phyloP scores from a whole-genome alignment of 2,888 invertebrate genomes.

The Argyresthia albistria region DNA sequence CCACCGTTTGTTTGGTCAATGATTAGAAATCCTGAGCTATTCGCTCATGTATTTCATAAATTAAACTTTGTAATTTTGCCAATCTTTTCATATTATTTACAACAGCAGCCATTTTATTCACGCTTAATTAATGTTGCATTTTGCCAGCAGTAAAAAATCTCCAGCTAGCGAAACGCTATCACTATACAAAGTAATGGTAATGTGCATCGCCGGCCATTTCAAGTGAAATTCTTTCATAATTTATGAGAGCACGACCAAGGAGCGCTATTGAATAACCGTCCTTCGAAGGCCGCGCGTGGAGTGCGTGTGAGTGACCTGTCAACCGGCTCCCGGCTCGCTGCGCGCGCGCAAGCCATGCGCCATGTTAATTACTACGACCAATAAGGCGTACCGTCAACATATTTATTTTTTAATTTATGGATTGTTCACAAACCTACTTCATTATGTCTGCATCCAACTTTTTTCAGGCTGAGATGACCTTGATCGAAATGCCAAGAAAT shows the following conservation, averaged over 20 bases:
- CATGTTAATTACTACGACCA: constrained; percentile 63
- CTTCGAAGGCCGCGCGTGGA: constrained; percentile 53
- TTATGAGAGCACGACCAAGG: constrained; percentile 6
- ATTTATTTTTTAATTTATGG: constrained; percentile 50
- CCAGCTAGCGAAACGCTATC: too few relatives aligned
- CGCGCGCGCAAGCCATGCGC: constrained; percentile 30
- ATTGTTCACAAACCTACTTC: constrained; percentile 41
- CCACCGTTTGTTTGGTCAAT: too few relatives aligned
- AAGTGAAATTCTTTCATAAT: constrained; percentile 2
- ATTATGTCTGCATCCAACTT: constrained; percentile 37
- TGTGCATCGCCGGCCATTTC: too few relatives aligned
- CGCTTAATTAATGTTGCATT: too few relatives aligned
- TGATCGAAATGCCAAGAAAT: constrained; percentile 50
- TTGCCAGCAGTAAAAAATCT: too few relatives aligned
- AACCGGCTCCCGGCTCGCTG: constrained; percentile 19
- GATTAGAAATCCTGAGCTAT: too few relatives aligned
- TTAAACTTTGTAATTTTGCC: too few relatives aligned
- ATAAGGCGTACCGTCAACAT: constrained; percentile 58
- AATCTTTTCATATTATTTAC: too few relatives aligned
- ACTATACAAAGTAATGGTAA: too few relatives aligned
- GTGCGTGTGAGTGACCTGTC: constrained; percentile 55
- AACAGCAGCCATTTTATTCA: too few relatives aligned
- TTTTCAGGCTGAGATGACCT: constrained; percentile 33
- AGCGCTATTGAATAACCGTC: constrained; percentile 30
- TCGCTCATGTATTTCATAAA: too few relatives aligned